These are phyloP conservation scores for Germaria angustata DNA, from an alignment of 2,888 invertebrate genomes.

Conservation along the genomic window DNA sequence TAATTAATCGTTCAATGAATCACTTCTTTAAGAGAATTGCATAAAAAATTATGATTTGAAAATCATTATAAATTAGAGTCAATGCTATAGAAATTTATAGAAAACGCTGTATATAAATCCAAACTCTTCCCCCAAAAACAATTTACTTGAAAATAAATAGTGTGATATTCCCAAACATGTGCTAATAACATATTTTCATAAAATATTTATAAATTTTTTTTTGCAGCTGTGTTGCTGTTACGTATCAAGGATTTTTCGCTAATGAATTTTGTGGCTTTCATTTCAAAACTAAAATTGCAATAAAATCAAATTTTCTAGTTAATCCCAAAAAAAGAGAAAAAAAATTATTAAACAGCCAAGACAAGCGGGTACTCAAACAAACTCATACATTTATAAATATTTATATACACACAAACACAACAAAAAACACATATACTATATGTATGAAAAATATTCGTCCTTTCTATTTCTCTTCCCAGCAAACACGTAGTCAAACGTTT, in stretches of 20 bases:
- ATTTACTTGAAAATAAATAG: not conserved
- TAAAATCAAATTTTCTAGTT: constrained; percentile 65
- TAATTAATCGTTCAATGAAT: no score
- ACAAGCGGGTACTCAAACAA: not conserved
- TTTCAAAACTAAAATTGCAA: constrained; percentile 64
- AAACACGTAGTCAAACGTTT: no score
- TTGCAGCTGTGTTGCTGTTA: constrained; percentile 8
- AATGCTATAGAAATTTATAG: no score
- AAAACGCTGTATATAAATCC: not conserved
- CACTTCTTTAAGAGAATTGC: no score
- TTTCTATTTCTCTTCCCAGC: not conserved
- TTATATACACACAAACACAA: not conserved
- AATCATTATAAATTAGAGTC: no score
- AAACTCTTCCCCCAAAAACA: not conserved
- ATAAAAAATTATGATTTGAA: no score
- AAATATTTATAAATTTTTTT: constrained; percentile 36
- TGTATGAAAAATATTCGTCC: not conserved
- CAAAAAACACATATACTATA: not conserved
- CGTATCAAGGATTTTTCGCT: constrained; percentile 56
- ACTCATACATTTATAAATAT: constrained; percentile 26
- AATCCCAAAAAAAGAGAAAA: constrained; percentile 36
- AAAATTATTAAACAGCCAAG: constrained; percentile 25
- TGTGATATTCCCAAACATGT: not conserved
- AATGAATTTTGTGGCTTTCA: constrained; percentile 66
- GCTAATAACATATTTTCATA: not conserved